phyloP scores from a whole-genome alignment of 2,113 vertebrate species.

The Tenrec ecaudatus region DNA sequence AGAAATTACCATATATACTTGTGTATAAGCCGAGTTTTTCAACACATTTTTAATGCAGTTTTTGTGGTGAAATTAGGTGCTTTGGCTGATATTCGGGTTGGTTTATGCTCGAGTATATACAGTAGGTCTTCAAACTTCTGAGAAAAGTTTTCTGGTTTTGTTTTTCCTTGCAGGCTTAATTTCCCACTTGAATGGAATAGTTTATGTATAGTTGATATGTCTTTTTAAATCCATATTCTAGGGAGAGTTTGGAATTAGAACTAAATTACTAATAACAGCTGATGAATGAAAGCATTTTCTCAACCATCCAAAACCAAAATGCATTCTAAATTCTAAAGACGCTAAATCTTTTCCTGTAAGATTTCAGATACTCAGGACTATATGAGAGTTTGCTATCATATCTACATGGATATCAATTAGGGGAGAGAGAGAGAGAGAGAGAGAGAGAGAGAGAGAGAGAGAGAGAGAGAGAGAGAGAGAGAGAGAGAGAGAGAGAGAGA shows the following conservation, averaged over 20 bases:
- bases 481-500: not conserved
- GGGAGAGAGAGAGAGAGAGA: not conserved
- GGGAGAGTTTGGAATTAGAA: constrained; percentile 34
- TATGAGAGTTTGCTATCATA: not conserved
- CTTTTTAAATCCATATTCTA: constrained; percentile 43
- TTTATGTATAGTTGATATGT: not conserved
- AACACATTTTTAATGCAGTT: too few species aligned
- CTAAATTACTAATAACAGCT: constrained; percentile 41
- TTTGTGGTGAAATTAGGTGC: too few species aligned
- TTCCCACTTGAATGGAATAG: constrained; percentile 16
- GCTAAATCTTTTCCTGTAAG: not conserved
- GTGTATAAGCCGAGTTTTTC: too few species aligned
- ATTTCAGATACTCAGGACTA: not conserved
- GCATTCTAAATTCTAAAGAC: not conserved
- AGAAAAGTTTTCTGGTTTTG: not conserved
- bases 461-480: not conserved
- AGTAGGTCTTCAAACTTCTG: not conserved
- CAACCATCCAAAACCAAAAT: not conserved
- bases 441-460: not conserved
- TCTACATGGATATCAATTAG: not conserved
- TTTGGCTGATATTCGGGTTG: too few species aligned
- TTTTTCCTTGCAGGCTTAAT: not conserved
- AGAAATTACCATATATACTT: not conserved
- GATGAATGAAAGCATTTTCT: constrained; percentile 13
- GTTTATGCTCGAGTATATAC: too few species aligned